Conservation (phyloP, 2,797 vertebrate species). For the Sphaeramia orbicularis region DNA sequence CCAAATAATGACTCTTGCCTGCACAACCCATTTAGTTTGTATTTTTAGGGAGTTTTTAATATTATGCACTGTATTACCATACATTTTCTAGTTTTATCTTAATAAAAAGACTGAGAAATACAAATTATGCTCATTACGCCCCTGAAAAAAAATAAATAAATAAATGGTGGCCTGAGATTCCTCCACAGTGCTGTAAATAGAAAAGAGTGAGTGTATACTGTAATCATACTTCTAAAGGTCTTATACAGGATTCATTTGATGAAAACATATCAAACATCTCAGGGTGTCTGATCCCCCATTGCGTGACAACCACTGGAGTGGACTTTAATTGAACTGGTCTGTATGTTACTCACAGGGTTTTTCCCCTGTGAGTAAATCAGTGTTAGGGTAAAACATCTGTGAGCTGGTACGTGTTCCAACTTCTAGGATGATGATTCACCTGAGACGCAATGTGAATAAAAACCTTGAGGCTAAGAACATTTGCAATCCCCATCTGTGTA, state of each 20-base stretch:
- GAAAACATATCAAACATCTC: conserved; percentile 30
- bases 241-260: not conserved
- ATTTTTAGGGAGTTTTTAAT: no score
- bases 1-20: no score
- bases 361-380: conserved; percentile 26
- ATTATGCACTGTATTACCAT: no score
- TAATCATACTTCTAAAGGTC: not conserved
- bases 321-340: conserved; percentile 32
- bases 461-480: conserved; percentile 50
- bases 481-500: conserved; percentile 1
- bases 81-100: no score
- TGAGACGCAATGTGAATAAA: conserved; percentile 39
- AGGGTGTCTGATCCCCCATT: conserved; percentile 24
- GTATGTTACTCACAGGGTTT: conserved; percentile 36
- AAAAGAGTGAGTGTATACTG: not conserved
- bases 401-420: conserved; percentile 47
- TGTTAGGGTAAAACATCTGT: conserved; percentile 43
- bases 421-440: conserved; percentile 69
- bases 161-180: no score
- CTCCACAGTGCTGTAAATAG: no score
- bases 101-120: no score
- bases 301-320: conserved; percentile 52
- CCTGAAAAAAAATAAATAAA: no score
- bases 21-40: no score
- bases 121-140: no score